phyloP scores from a whole-genome alignment of 2,888 invertebrate genomes.

The Psylliodes chrysocephalus region DNA sequence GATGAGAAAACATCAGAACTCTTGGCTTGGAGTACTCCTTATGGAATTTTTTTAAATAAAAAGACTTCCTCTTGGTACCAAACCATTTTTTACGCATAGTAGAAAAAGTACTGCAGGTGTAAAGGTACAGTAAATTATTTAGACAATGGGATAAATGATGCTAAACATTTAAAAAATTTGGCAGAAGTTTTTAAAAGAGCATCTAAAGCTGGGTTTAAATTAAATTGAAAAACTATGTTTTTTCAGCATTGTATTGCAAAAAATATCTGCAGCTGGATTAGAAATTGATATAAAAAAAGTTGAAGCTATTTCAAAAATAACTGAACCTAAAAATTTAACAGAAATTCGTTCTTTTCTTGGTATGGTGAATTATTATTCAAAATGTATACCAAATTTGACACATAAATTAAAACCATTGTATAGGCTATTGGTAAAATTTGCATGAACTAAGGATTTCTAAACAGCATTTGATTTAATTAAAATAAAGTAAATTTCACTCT shows the following conservation, averaged over 20 bases:
- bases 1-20: no score
- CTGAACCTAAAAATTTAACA: background rate
- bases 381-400: no score
- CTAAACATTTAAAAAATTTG: constrained; percentile 35
- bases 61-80: no score
- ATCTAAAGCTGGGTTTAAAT: constrained; percentile 25
- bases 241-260: constrained; percentile 22
- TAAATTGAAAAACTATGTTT: constrained; percentile 28
- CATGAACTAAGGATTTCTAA: constrained; percentile 44
- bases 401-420: no score
- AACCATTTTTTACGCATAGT: constrained; percentile 43
- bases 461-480: constrained; percentile 20
- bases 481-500: no score
- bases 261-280: background rate
- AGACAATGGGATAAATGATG: constrained; percentile 28
- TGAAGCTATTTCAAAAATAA: background rate
- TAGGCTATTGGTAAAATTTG: no score
- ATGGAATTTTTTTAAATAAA: no score
- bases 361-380: no score
- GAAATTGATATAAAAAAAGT: no score
- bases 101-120: constrained; percentile 37
- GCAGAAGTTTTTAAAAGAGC: constrained; percentile 18
- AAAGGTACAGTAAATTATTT: no score
- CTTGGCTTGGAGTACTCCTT: no score
- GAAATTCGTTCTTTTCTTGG: constrained; percentile 42